Conservation (phyloP, 2,888 invertebrate species). For the Parnassius orleans region DNA sequence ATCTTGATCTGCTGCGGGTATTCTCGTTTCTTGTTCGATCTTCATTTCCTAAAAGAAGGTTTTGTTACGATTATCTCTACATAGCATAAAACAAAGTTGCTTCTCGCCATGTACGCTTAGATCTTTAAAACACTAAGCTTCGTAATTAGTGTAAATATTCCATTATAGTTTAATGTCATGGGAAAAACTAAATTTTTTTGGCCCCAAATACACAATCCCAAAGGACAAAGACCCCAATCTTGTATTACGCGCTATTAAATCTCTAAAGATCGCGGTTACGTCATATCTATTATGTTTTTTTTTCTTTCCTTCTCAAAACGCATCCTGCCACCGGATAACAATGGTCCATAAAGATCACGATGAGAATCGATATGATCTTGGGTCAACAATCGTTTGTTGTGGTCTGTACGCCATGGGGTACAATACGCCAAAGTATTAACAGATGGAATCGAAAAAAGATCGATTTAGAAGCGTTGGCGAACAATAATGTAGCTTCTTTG, state of each 20-base stretch:
- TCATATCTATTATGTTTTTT: conserved; percentile 47
- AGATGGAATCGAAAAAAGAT: conserved; percentile 54
- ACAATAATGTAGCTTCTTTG: conserved; percentile 28
- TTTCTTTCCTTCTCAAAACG: conserved; percentile 35
- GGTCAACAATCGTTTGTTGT: conserved; percentile 65
- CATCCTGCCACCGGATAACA: conserved; percentile 57
- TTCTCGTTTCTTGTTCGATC: no score
- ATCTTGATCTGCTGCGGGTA: no score
- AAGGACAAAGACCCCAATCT: conserved; percentile 20
- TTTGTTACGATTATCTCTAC: no score
- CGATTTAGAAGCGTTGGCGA: conserved; percentile 38
- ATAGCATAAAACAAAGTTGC: no score
- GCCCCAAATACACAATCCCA: conserved; percentile 11
- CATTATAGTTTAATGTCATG: no score
- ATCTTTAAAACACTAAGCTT: no score
- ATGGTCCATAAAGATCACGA: conserved; percentile 58
- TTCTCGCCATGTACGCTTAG: no score
- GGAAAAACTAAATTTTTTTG: neutral
- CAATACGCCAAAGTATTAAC: conserved; percentile 59
- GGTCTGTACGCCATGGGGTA: conserved; percentile 41
- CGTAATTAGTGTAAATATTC: no score
- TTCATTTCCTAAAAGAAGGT: no score
- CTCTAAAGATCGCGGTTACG: conserved; percentile 43
- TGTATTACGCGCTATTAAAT: conserved; percentile 30
- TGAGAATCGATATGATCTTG: conserved; percentile 64